Conservation (phyloP, 2,888 invertebrate species). For the Amiota mariae region DNA sequence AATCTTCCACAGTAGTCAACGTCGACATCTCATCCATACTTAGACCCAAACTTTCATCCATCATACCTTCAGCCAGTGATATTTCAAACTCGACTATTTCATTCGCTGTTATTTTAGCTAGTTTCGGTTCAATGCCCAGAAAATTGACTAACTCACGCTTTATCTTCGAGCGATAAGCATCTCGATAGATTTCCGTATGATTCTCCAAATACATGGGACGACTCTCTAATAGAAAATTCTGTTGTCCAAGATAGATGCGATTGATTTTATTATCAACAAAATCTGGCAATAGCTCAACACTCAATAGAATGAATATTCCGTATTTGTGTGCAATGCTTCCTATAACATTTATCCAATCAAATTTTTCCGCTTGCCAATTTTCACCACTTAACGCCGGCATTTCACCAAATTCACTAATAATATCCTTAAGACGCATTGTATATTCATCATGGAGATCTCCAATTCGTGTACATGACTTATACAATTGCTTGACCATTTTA, state of each 20-base stretch:
- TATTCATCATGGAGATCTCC: conserved; percentile 40
- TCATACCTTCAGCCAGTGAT: conserved; percentile 61
- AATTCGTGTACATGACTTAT: conserved; percentile 59
- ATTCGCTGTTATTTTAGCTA: conserved; percentile 51
- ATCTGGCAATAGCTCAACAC: conserved; percentile 54
- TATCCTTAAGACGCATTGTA: conserved; percentile 41
- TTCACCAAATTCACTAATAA: conserved; percentile 62
- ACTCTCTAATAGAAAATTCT: conserved; percentile 50
- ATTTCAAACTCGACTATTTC: conserved; percentile 66
- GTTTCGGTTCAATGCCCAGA: conserved; percentile 48
- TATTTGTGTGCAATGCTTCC: conserved; percentile 54
- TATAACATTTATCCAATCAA: conserved; percentile 64
- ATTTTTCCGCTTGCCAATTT: conserved; percentile 57
- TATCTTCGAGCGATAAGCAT: conserved; percentile 39
- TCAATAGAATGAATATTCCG: conserved; percentile 53
- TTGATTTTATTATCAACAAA: conserved; percentile 50
- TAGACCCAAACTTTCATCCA: conserved; percentile 45
- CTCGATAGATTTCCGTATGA: conserved; percentile 39
- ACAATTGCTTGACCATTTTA: conserved; percentile 64
- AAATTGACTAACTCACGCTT: conserved; percentile 44
- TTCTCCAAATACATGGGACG: conserved; percentile 55
- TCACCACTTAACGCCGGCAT: conserved; percentile 61
- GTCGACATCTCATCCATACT: conserved; percentile 44
- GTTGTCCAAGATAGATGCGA: conserved; percentile 54
- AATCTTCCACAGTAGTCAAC: conserved; percentile 47